Percentiles rank a stretch among this genome's conserved stretches.
phyloP scores from a whole-genome alignment of 2,113 vertebrate genomes.

The Potamarius usumacintae region DNA sequence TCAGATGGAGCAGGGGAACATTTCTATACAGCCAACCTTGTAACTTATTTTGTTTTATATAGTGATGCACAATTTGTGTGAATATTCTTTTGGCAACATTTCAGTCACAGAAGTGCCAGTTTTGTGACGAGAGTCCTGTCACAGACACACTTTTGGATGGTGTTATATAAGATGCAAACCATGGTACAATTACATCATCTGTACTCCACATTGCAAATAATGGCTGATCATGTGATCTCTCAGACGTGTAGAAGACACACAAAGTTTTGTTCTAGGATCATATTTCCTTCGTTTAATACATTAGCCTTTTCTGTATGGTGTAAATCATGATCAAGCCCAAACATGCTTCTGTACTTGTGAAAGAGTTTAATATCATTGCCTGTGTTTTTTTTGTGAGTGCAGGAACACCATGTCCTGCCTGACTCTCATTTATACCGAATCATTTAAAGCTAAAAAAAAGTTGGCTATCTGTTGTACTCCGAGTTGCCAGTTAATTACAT shows the following conservation, averaged over 20 bases:
- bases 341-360: neutral
- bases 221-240: neutral
- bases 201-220: neutral
- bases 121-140: neutral
- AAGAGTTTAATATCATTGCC: neutral
- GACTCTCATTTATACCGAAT: neutral
- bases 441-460: neutral
- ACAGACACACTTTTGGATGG: neutral
- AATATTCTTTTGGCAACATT: neutral
- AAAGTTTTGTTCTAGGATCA: neutral
- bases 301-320: neutral
- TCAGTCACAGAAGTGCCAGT: neutral
- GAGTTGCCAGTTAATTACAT: neutral
- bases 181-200: neutral
- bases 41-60: neutral
- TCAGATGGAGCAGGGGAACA: slow-evolving; percentile 24
- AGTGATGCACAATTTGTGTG: neutral
- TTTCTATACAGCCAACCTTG: slow-evolving; percentile 39
- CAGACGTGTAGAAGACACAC: neutral
- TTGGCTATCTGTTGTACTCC: neutral
- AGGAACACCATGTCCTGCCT: neutral
- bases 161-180: slow-evolving; percentile 9
- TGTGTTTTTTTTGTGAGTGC: neutral
- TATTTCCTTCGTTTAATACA: neutral
- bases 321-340: neutral